phyloP scores from a whole-genome alignment of 2,888 invertebrate species.

The Erannis defoliaria region DNA sequence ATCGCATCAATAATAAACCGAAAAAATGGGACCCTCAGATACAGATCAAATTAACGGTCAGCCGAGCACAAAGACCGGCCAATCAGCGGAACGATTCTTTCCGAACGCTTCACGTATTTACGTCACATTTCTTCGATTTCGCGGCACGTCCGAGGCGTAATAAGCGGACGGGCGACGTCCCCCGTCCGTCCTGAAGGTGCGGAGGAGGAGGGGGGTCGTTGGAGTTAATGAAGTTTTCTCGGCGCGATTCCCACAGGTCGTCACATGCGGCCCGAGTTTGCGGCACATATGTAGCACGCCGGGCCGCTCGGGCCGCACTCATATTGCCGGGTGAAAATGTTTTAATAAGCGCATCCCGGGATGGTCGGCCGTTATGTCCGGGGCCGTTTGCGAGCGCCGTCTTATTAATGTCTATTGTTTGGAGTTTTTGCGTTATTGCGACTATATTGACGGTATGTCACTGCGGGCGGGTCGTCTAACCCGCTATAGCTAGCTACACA shows the following conservation, averaged over 20 bases:
- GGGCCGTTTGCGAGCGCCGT: conserved; percentile 66
- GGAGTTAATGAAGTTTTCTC: conserved; percentile 87
- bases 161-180: conserved; percentile 74
- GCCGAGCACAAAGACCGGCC: conserved; percentile 78
- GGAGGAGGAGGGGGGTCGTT: conserved; percentile 66
- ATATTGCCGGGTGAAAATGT: conserved; percentile 84
- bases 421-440: conserved; percentile 82
- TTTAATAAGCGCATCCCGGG: conserved; percentile 85
- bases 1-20: conserved; percentile 78
- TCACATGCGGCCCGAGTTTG: conserved; percentile 83
- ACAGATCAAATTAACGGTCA: conserved; percentile 84
- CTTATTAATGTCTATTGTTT: conserved; percentile 86
- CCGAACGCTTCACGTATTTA: conserved; percentile 79
- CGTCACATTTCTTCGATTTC: conserved; percentile 86
- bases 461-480: conserved; percentile 21
- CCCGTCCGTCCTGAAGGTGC: conserved; percentile 53
- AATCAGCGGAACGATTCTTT: conserved; percentile 81
- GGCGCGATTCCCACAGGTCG: conserved; percentile 86
- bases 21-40: conserved; percentile 68
- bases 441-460: conserved; percentile 62
- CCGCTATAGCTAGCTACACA: not conserved
- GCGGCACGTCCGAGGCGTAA: conserved; percentile 85
- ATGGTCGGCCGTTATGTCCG: conserved; percentile 65
- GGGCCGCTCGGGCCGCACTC: conserved; percentile 61
- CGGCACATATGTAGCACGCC: conserved; percentile 83